These are phyloP conservation scores for Alosa alosa DNA, from an alignment of 2,113 vertebrate genomes.

Conservation along the genomic window DNA sequence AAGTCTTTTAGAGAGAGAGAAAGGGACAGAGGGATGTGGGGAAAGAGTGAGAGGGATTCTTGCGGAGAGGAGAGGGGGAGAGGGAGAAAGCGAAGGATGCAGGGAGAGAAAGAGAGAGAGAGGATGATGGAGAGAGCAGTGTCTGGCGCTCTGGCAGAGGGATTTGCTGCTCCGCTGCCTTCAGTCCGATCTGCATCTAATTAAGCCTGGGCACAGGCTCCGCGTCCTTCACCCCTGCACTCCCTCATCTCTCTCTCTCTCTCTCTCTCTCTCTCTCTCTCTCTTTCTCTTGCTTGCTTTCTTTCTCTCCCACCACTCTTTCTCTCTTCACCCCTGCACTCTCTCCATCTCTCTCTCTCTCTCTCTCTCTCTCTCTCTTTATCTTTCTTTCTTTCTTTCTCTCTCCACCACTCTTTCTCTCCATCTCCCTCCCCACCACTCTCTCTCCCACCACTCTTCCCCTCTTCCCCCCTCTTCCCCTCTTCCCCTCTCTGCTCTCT, in stretches of 20 bases:
- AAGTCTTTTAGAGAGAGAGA: not conserved
- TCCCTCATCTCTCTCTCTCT: slow-evolving; percentile 47
- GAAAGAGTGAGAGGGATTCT: slow-evolving; percentile 25
- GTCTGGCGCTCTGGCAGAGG: slow-evolving; percentile 76
- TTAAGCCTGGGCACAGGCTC: slow-evolving; percentile 79
- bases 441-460: not conserved
- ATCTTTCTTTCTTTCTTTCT: not conserved
- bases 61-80: not conserved
- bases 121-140: slow-evolving; percentile 41
- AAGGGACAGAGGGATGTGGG: not conserved
- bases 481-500: not conserved
- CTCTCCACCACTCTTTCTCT: not conserved
- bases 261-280: not conserved
- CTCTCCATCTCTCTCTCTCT: slow-evolving; percentile 36
- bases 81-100: slow-evolving; percentile 12
- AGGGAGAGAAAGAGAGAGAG: not conserved
- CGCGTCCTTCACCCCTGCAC: slow-evolving; percentile 95
- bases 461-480: no score
- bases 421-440: no score
- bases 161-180: slow-evolving; percentile 98
- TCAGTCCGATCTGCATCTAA: slow-evolving; percentile 98
- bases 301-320: not conserved
- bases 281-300: not conserved
- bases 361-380: not conserved
- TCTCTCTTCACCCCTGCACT: slow-evolving; percentile 77